Evolutionary conservation across 2,113 vertebrate genomes (phyloP).

Genomic region (Urocitellus parryii): DNA sequence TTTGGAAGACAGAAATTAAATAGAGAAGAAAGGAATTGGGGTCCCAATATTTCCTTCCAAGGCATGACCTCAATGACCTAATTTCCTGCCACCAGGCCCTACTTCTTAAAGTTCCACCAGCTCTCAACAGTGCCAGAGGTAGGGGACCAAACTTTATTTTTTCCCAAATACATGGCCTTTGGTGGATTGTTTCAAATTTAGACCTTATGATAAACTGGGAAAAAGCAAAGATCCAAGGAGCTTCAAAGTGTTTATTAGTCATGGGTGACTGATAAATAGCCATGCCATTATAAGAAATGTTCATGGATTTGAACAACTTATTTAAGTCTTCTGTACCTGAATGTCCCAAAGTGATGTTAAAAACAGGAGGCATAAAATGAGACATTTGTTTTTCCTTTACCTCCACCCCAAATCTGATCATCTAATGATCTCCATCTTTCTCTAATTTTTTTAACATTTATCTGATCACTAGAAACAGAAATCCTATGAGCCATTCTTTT

Average conservation of each 20-base stretch:
- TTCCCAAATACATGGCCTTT: too few species aligned
- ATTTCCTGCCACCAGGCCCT: too few species aligned
- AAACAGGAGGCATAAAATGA: background rate
- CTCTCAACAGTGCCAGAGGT: too few species aligned
- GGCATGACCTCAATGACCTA: too few species aligned
- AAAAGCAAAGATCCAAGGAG: background rate
- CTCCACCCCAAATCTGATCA: background rate
- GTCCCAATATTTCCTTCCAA: too few species aligned
- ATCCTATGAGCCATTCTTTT: background rate
- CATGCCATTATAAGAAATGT: background rate
- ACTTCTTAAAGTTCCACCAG: too few species aligned
- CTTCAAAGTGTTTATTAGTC: background rate
- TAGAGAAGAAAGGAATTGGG: too few species aligned
- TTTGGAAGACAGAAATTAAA: too few species aligned
- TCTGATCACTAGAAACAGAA: slow-evolving; percentile 18
- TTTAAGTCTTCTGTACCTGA: background rate
- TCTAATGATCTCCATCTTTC: background rate
- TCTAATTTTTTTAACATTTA: background rate
- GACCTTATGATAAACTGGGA: background rate
- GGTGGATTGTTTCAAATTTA: too few species aligned
- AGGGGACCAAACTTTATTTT: too few species aligned
- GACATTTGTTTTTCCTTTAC: background rate
- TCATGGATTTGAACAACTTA: background rate
- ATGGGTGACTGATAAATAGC: background rate
- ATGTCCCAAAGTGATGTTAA: background rate